These are phyloP conservation scores for Boloria euphrosyne DNA, from an alignment of 2,888 invertebrate species.

Conservation along the genomic window DNA sequence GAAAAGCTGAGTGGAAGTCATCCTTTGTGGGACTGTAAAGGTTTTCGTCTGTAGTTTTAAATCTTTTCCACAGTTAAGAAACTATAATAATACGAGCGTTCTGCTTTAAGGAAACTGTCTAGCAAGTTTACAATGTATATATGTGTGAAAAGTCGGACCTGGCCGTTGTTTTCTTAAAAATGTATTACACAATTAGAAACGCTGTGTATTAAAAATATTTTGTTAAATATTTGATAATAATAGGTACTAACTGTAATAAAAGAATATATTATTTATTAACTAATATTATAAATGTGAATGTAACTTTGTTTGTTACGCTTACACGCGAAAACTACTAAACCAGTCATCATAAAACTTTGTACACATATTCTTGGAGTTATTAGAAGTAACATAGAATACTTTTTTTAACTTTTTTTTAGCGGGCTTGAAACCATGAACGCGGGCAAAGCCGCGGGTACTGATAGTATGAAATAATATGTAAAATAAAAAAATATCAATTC, in stretches of 20 bases:
- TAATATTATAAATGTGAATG: too few species aligned
- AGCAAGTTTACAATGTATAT: background rate
- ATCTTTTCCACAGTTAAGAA: constrained; percentile 14
- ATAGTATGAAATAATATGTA: too few species aligned
- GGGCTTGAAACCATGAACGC: too few species aligned
- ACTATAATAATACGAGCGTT: constrained; percentile 12
- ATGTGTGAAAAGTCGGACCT: constrained; percentile 9
- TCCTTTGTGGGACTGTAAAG: constrained; percentile 20
- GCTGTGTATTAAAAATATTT: background rate
- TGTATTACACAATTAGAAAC: background rate
- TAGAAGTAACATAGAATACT: too few species aligned
- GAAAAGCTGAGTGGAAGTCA: constrained; percentile 18
- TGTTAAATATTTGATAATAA: background rate
- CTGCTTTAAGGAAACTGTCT: constrained; percentile 15
- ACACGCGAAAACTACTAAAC: too few species aligned
- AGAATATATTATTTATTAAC: too few species aligned
- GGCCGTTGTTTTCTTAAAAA: constrained; percentile 2
- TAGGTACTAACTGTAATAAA: background rate
- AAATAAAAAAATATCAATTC: too few species aligned
- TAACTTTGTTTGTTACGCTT: too few species aligned
- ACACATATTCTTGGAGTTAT: too few species aligned
- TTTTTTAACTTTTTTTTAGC: too few species aligned
- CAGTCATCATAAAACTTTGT: too few species aligned
- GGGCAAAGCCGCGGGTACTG: too few species aligned
- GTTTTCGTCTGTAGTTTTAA: constrained; percentile 17